Conservation (phyloP, 1,140 invertebrate species). For the Magallana gigas region DNA sequence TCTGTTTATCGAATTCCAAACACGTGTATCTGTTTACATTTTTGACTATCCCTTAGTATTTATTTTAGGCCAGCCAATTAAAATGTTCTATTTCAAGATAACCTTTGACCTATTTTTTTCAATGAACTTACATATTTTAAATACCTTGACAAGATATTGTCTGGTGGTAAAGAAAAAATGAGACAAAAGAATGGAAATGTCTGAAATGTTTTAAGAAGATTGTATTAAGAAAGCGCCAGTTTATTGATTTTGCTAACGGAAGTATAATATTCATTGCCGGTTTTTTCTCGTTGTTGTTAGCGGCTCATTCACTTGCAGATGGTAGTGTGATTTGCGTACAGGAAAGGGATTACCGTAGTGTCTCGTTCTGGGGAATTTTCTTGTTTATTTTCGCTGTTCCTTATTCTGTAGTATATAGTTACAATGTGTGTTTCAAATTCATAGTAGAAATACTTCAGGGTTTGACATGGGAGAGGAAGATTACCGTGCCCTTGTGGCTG, state of each 20-base stretch:
- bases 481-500: constrained; percentile 63
- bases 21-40: constrained; percentile 23
- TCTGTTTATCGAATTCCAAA: no score
- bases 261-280: neutral
- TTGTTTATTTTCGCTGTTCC: constrained; percentile 21
- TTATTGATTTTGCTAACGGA: neutral
- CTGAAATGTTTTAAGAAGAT: neutral
- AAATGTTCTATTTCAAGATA: neutral
- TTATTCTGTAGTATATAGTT: neutral
- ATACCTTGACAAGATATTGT: neutral
- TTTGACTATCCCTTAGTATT: neutral
- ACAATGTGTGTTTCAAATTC: neutral
- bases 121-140: constrained; percentile 9
- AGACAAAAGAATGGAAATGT: neutral
- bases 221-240: neutral
- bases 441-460: neutral
- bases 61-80: constrained; percentile 14
- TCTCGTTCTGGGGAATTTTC: neutral
- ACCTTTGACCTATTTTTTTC: constrained; percentile 24
- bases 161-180: neutral
- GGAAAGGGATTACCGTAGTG: constrained; percentile 4
- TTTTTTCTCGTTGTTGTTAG: neutral
- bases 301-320: constrained; percentile 13
- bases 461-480: constrained; percentile 57
- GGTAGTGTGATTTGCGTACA: neutral